Percentiles rank a stretch among this genome's conserved stretches.
Conservation (phyloP, 2,113 vertebrate genomes). For the Archocentrus centrarchus region DNA sequence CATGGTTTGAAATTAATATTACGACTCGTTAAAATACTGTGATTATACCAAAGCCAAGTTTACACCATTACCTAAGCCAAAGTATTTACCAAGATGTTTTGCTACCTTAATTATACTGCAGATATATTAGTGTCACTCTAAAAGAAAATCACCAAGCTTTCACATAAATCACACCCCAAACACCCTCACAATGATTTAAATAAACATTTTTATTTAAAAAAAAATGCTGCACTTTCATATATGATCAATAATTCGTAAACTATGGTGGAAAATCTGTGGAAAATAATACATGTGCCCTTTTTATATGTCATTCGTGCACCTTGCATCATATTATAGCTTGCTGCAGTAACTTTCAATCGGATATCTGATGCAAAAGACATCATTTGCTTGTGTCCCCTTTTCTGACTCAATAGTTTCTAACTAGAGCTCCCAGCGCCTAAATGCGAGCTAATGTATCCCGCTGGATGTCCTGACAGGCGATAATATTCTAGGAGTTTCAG, state of each 20-base stretch:
- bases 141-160: background rate
- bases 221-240: background rate
- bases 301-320: background rate
- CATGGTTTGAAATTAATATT: conserved; percentile 18
- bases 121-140: background rate
- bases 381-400: background rate
- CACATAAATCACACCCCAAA: background rate
- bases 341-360: conserved; percentile 16
- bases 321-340: background rate
- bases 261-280: background rate
- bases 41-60: background rate
- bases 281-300: background rate
- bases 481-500: conserved; percentile 38
- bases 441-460: conserved; percentile 21
- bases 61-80: background rate
- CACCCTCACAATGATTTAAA: background rate
- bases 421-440: background rate
- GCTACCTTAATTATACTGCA: background rate
- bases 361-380: background rate
- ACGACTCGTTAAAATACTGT: background rate
- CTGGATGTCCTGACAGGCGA: conserved; percentile 20
- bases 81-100: background rate
- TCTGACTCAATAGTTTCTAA: background rate
- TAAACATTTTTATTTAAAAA: background rate
- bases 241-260: background rate